Conservation (phyloP, 2,113 vertebrate species). For the Brachypteracias leptosomus region DNA sequence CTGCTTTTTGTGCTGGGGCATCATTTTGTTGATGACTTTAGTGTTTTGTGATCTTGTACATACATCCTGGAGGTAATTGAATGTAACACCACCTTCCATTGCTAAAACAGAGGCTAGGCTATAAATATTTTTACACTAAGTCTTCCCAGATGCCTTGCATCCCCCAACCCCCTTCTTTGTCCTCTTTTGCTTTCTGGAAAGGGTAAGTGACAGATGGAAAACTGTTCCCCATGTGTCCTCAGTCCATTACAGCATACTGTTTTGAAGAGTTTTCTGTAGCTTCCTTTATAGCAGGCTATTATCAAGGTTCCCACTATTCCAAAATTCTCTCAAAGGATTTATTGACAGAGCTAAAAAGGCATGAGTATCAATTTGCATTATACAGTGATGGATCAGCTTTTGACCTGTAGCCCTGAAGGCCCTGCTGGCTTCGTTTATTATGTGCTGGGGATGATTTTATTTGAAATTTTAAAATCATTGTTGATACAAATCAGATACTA, state of each 20-base stretch:
- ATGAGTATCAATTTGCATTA: background rate
- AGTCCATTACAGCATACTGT: background rate
- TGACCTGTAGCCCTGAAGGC: background rate
- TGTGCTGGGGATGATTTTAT: background rate
- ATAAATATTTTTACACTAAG: background rate
- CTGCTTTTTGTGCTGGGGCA: background rate
- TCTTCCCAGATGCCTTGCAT: background rate
- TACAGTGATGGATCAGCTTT: background rate
- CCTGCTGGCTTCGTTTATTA: background rate
- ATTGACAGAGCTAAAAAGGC: background rate
- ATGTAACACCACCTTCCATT: fast-evolving
- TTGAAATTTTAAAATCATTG: background rate
- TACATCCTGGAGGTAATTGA: background rate
- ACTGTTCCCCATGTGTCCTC: background rate
- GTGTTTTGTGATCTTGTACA: background rate
- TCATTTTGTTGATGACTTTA: background rate
- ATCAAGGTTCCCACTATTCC: background rate
- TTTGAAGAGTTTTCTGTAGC: background rate
- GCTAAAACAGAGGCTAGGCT: background rate
- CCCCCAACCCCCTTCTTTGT: background rate
- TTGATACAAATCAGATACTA: background rate
- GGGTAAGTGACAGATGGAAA: background rate
- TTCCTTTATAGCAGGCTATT: background rate
- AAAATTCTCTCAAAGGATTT: background rate
- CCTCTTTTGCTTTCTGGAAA: background rate